Percentiles rank a stretch among this genome's conserved stretches.
Conservation (phyloP, 2,797 vertebrate species). For the Adelosebastes latens region DNA sequence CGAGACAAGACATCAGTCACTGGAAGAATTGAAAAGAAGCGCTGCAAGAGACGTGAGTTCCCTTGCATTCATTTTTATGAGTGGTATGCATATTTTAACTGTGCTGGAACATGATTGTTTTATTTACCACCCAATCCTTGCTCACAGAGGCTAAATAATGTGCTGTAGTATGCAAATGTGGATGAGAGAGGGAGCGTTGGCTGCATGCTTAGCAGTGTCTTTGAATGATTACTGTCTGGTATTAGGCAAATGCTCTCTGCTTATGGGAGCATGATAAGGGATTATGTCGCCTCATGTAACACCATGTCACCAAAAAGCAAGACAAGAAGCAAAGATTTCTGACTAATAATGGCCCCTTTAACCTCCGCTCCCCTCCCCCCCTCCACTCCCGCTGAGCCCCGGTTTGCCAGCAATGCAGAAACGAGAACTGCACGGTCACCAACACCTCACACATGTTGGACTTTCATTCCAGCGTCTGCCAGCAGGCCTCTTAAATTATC, state of each 20-base stretch:
- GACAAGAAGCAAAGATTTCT: conserved; percentile 56
- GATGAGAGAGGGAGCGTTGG: conserved; percentile 33
- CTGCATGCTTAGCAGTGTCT: conserved; percentile 58
- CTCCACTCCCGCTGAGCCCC: background rate
- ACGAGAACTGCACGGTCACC: background rate
- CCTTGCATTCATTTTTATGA: conserved; percentile 5
- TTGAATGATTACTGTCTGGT: conserved; percentile 68
- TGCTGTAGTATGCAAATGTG: conserved; percentile 52
- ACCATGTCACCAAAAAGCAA: conserved; percentile 58
- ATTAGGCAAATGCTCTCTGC: conserved; percentile 65
- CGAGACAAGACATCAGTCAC: conserved; percentile 8
- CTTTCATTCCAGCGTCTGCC: conserved; percentile 1
- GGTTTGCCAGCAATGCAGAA: conserved; percentile 18
- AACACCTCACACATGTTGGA: background rate
- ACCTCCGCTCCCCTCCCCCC: background rate
- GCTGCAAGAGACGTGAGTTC: background rate
- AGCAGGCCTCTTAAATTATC: conserved; percentile 51
- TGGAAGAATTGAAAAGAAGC: background rate
- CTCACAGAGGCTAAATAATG: conserved; percentile 18
- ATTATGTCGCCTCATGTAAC: conserved; percentile 67
- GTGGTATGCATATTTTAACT: conserved; percentile 30
- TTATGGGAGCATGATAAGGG: conserved; percentile 66
- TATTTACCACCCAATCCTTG: conserved; percentile 14
- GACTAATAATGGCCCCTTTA: conserved; percentile 35
- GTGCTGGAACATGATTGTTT: conserved; percentile 29